Evolutionary conservation across 2,113 vertebrate species (phyloP), one percentile per base, ranked within the genome.

Genomic region (Nerophis ophidion): DNA sequence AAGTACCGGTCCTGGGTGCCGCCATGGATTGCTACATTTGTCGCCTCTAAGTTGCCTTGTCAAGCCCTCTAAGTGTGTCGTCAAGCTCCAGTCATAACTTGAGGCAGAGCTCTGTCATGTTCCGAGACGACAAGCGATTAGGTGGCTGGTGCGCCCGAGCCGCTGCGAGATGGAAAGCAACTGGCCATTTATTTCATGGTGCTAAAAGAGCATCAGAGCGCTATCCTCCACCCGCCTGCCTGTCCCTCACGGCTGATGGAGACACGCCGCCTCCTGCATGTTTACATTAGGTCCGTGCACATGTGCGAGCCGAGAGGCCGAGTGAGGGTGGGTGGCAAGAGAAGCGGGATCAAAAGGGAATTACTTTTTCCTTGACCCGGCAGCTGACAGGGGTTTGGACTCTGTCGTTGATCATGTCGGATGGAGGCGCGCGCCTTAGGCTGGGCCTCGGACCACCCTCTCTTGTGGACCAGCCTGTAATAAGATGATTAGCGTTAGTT

Each of bases 21-120:
- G 19, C 56, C 13, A 46, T 58, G 44, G 44, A 45, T 59, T 59
- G 57, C 45, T 59, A 47, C 57, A 59, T 59, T 59, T 59, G 57
- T 59, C 45, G 57, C 44, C 45, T 59, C 57, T 76, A 77, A 76
- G 78, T 75, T 78, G 78, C 71, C 71, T 75, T 13, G 60, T 76
- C 34, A 58, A 46, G 49, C 70, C 10, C 66, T 68, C 76, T 78
- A 81, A 83, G 74, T 76, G 81, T 87, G 82, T 86, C 80, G 81
- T 84, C 77, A 63, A 84, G 76, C 76, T 53, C 61, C 69, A 81
- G 67, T 70, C 75, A 72, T 76, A 76, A 81, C 81, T 84, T 74
- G 75, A 81, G 87, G 78, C 70, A 42, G 63, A 81, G 68, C 79
- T 84, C 72, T 75, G 73, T 76, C 82, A 79, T 78, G 81, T 84